phyloP scores from a whole-genome alignment of 1,140 invertebrate species.

The Eumaeus atala region DNA sequence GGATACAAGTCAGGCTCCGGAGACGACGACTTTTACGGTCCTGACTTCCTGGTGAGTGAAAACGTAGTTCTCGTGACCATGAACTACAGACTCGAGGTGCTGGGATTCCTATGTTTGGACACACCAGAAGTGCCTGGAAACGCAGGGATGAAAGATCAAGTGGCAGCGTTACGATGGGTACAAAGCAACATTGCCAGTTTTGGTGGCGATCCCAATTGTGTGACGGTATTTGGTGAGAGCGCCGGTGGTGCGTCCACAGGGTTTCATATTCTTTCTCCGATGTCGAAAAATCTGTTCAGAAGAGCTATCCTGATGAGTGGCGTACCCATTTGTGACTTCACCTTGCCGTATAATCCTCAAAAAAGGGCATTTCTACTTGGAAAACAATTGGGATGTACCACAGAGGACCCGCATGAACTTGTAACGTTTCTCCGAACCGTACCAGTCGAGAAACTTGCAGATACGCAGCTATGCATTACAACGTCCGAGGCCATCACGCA shows the following conservation, averaged over 20 bases:
- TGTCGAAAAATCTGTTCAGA: conserved; percentile 46
- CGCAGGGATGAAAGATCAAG: conserved; percentile 79
- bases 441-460: conserved; percentile 48
- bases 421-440: conserved; percentile 65
- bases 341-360: conserved; percentile 7
- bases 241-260: conserved; percentile 70
- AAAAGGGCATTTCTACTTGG: conserved; percentile 25
- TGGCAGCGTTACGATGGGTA: conserved; percentile 77
- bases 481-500: conserved; percentile 30
- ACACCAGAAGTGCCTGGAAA: conserved; percentile 78
- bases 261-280: conserved; percentile 60
- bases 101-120: conserved; percentile 72
- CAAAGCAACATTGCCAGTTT: conserved; percentile 79
- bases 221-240: conserved; percentile 76
- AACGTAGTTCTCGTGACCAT: conserved; percentile 56
- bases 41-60: conserved; percentile 21
- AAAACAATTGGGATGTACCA: conserved; percentile 36
- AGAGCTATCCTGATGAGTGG: conserved; percentile 23
- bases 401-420: conserved; percentile 42
- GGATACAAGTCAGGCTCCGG: conserved; percentile 10
- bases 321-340: conserved; percentile 19
- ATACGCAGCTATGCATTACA: conserved; percentile 34
- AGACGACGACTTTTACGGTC: conserved; percentile 17
- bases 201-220: conserved; percentile 77
- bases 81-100: conserved; percentile 80